Percentiles rank a stretch among this genome's conserved stretches.
Conservation (phyloP, 2,113 vertebrate genomes). For the Sigmodon hispidus region DNA sequence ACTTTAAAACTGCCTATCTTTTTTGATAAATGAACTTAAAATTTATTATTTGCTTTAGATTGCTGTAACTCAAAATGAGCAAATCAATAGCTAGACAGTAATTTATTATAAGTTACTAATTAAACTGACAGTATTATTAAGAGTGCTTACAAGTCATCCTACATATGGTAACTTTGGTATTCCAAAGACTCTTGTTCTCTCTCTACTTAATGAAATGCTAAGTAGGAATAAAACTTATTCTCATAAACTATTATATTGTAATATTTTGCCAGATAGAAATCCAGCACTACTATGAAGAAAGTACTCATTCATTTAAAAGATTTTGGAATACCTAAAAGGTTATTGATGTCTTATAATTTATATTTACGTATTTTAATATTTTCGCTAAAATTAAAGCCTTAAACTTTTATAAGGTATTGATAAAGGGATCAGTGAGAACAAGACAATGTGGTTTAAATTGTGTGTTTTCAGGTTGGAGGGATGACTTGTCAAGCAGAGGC, state of each 20-base stretch:
- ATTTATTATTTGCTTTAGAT: not conserved
- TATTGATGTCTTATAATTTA: not conserved
- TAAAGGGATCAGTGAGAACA: constrained; percentile 47
- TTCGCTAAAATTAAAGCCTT: not conserved
- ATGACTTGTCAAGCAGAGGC: not conserved
- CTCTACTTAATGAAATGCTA: constrained; percentile 23
- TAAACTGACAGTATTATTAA: not conserved
- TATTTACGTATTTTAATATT: not conserved
- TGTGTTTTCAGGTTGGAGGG: not conserved
- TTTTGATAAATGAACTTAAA: not conserved
- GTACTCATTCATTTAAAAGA: not conserved
- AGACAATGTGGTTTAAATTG: not conserved
- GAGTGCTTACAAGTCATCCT: not conserved
- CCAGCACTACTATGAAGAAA: not conserved
- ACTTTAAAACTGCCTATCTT: not conserved
- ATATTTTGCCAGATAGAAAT: constrained; percentile 5
- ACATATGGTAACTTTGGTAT: not conserved
- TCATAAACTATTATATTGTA: not conserved
- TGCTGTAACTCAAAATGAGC: not conserved
- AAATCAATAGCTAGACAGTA: not conserved
- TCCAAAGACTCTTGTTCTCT: not conserved
- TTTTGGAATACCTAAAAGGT: not conserved
- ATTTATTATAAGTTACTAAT: not conserved
- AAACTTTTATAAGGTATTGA: not conserved
- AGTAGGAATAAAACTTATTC: not conserved